Base-by-base conservation (phyloP, 2,113 vertebrate species). In the Phocoena phocoena region DNA sequence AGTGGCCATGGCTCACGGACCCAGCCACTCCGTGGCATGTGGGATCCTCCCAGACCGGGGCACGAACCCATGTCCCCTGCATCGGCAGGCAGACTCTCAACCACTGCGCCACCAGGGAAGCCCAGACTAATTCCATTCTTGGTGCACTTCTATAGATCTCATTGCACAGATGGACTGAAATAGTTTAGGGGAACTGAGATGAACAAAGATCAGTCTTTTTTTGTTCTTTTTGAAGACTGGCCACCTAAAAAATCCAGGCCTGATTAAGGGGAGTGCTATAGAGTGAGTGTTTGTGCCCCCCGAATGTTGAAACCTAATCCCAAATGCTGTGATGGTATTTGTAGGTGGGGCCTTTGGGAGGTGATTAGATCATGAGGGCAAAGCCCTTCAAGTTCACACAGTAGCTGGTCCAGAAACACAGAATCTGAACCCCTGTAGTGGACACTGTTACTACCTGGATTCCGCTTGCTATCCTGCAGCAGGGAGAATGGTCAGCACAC, bases 61-160 rank as follows among this genome's bases (percentile, higher is more conserved):
- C 44, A 47, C 44, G 44, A 44, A 44, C 8, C 44, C 44, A 2
- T 8, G 9, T 47, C 44, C 44, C 44, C 44, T 47, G 44, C 44
- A 47, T 47, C 2, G 10, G 44, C 44, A 47, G 44, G 44, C 44
- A 0, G 44, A 47, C 44, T 47, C 44, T 47, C 44, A 47, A 47
- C 44, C 44, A 47, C 10, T 47, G 44, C 44, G 10, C 44, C 44
- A 47, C 44, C 44, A 47, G 44, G 44, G 44, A 47, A 47, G 44
- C 44, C 44, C 44, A 76, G 12, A 17, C 70, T 68, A 38, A 85
- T 68, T 77, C 73, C 41, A 79, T 28, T 62, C 65, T 70, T 67
- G 41, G 44, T 91, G n/a, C 73, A 73, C 68, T 95, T 86, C 88
- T 85, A 3, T 41, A 58, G 33, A 86, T 47, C 20, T 31, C 83